These are phyloP conservation scores for Endotricha flammealis DNA, from an alignment of 2,888 invertebrate species.

Conservation along the genomic window DNA sequence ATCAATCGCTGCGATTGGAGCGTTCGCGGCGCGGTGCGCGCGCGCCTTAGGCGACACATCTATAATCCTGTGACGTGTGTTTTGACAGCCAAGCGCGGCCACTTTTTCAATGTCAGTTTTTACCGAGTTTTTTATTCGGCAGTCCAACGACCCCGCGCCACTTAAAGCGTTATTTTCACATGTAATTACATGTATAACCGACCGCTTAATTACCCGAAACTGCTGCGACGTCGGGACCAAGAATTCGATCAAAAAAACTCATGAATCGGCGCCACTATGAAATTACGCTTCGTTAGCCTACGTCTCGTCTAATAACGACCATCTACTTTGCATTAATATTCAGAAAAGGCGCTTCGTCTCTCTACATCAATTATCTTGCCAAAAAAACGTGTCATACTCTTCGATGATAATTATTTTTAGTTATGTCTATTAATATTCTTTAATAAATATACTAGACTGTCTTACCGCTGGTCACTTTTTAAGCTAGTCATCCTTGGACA, in stretches of 20 bases:
- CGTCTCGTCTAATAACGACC: constrained; percentile 37
- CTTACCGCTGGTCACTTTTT: constrained; percentile 30
- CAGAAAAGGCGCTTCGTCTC: constrained; percentile 44
- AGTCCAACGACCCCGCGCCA: constrained; percentile 51
- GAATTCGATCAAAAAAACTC: constrained; percentile 47
- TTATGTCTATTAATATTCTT: constrained; percentile 21
- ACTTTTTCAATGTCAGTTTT: constrained; percentile 49
- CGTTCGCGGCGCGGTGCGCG: constrained; percentile 24
- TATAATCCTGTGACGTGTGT: constrained; percentile 72
- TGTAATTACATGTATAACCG: constrained; percentile 64
- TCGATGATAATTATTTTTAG: constrained; percentile 28
- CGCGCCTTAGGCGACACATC: constrained; percentile 61
- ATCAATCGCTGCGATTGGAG: constrained; percentile 31
- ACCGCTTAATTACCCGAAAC: constrained; percentile 69
- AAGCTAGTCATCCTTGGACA: constrained; percentile 43
- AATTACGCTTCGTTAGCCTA: constrained; percentile 56
- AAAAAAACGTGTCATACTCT: constrained; percentile 45
- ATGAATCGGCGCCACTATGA: constrained; percentile 52
- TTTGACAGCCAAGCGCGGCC: constrained; percentile 58
- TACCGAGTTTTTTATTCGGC: constrained; percentile 39
- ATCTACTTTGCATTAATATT: constrained; percentile 30
- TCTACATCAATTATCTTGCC: constrained; percentile 60
- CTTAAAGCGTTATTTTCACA: constrained; percentile 57
- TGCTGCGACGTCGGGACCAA: constrained; percentile 47
- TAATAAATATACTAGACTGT: constrained; percentile 14